Conservation (phyloP, 23 tunicate genomes). For the Halocynthia roretzi region DNA sequence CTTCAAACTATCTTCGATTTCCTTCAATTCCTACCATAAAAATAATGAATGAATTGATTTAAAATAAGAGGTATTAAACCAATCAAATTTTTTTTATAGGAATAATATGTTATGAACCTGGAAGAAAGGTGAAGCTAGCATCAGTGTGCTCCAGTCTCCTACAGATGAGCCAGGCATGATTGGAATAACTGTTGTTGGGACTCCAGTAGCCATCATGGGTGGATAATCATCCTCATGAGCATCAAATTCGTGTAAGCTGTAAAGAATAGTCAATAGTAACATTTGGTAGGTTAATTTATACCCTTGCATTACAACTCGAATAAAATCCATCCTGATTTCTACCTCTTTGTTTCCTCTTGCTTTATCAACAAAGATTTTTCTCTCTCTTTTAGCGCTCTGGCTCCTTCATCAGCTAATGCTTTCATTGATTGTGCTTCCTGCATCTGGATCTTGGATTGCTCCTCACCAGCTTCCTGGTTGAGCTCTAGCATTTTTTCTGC, state of each 20-base stretch:
- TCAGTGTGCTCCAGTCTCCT: constrained; percentile 37
- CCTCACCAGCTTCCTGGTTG: constrained; percentile 25
- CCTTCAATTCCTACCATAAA: constrained; percentile 47
- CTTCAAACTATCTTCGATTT: constrained; percentile 46
- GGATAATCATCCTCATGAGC: background rate
- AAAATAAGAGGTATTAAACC: background rate
- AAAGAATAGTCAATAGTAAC: background rate
- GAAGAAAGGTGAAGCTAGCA: constrained; percentile 53
- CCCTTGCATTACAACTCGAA: background rate
- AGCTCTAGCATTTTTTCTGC: constrained; percentile 38
- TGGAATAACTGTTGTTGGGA: constrained; percentile 14
- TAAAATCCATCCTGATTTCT: background rate
- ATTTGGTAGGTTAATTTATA: too few species aligned
- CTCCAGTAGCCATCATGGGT: background rate
- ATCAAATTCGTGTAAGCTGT: background rate
- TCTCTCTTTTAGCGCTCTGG: constrained; percentile 40
- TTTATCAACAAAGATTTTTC: constrained; percentile 33
- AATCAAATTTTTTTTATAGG: background rate
- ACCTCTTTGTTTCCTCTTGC: constrained; percentile 38
- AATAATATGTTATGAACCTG: constrained; percentile 15
- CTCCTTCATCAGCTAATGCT: constrained; percentile 44
- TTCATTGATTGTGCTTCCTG: constrained; percentile 52
- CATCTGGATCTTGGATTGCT: constrained; percentile 24
- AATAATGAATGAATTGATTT: background rate
- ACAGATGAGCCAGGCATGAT: constrained; percentile 11